phyloP scores from a whole-genome alignment of 1,140 invertebrate species.

The Lithobius niger region DNA sequence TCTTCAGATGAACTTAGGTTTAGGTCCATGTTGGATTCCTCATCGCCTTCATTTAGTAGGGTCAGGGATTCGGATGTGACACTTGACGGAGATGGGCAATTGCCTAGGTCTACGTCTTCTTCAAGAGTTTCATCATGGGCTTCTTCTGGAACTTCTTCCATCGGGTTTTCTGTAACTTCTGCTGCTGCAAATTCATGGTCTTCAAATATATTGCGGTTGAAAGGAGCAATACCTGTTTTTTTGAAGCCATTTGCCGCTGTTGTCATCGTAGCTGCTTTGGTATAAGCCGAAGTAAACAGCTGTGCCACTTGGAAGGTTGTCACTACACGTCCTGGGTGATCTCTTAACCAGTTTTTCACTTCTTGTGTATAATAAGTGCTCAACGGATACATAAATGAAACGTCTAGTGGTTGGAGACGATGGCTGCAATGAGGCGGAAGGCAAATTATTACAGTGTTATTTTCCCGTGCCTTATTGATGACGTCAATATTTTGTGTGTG shows the following conservation, averaged over 20 bases:
- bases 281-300: slow-evolving; percentile 14
- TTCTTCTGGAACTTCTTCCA: too few relatives aligned
- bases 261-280: background rate
- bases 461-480: slow-evolving; percentile 21
- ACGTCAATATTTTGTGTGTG: slow-evolving; percentile 22
- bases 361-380: slow-evolving; percentile 21
- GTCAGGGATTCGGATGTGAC: too few relatives aligned
- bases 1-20: too few relatives aligned
- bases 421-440: slow-evolving; percentile 20
- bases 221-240: background rate
- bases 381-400: slow-evolving; percentile 17
- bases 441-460: slow-evolving; percentile 18
- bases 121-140: too few relatives aligned
- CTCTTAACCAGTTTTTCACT: slow-evolving; percentile 18
- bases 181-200: background rate
- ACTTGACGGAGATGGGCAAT: too few relatives aligned
- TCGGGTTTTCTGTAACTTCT: background rate
- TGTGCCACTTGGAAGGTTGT: slow-evolving; percentile 19
- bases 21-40: too few relatives aligned
- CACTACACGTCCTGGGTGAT: slow-evolving; percentile 18
- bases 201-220: background rate
- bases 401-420: slow-evolving; percentile 21
- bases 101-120: too few relatives aligned
- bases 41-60: too few relatives aligned
- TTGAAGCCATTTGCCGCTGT: background rate